phyloP scores from a whole-genome alignment of 2,888 invertebrate genomes.

The Drosophila neonasuta region DNA sequence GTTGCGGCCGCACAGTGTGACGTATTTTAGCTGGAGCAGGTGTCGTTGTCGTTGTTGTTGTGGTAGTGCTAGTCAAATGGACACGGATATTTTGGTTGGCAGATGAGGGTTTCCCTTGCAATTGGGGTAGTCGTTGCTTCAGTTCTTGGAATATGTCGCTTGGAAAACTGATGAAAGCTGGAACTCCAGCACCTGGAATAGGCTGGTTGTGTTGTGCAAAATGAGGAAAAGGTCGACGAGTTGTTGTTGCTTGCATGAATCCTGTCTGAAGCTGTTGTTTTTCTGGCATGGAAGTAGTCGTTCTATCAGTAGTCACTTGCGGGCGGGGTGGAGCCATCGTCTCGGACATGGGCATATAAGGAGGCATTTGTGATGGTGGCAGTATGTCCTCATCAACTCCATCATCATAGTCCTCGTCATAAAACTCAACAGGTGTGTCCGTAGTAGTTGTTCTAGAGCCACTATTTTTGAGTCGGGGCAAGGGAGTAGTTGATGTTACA shows the following conservation, averaged over 20 bases:
- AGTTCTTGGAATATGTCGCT: conserved; percentile 82
- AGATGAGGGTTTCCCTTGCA: conserved; percentile 29
- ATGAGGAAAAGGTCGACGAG: conserved; percentile 72
- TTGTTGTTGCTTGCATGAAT: conserved; percentile 75
- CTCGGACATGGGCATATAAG: conserved; percentile 86
- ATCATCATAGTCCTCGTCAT: conserved; percentile 79
- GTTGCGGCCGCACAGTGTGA: conserved; percentile 82
- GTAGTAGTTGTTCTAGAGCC: conserved; percentile 50
- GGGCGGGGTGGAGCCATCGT: conserved; percentile 81
- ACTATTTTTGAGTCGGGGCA: conserved; percentile 6
- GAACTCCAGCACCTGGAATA: conserved; percentile 66
- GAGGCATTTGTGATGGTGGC: conserved; percentile 84
- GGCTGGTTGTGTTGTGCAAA: conserved; percentile 65
- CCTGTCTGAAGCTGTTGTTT: conserved; percentile 67
- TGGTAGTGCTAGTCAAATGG: conserved; percentile 8
- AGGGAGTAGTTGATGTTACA: conserved; percentile 14
- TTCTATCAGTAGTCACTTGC: conserved; percentile 52
- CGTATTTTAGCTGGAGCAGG: conserved; percentile 73
- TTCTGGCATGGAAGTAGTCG: conserved; percentile 39
- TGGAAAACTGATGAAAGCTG: conserved; percentile 82
- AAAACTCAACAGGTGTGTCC: conserved; percentile 66
- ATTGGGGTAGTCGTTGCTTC: conserved; percentile 71
- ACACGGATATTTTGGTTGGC: conserved; percentile 10
- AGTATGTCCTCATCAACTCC: conserved; percentile 83
- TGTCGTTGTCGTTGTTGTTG: conserved; percentile 79